These are phyloP conservation scores for Lepus timidus DNA, from an alignment of 2,113 vertebrate species.

Conservation along the genomic window DNA sequence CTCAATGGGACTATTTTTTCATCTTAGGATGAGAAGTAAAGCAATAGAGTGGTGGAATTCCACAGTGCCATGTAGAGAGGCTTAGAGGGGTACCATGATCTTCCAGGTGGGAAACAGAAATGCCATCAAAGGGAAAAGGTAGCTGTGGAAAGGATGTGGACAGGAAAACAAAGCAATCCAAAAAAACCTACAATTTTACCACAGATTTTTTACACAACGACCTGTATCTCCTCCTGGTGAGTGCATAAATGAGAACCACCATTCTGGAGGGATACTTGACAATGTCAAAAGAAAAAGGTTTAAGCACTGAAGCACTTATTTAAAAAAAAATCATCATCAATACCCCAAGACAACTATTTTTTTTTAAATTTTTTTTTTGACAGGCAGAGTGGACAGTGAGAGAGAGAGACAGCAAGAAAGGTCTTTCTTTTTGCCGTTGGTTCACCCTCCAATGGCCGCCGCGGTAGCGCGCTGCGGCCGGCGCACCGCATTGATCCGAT, in stretches of 20 bases:
- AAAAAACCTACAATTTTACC: neutral
- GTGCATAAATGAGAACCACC: neutral
- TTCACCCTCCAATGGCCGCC: too few relatives aligned
- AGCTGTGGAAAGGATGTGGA: neutral
- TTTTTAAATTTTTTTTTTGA: neutral
- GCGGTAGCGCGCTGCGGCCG: too few relatives aligned
- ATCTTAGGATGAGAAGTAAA: neutral
- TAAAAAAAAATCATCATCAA: neutral
- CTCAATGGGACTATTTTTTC: neutral
- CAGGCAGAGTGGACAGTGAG: too few relatives aligned
- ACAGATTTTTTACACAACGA: neutral
- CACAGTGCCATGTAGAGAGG: accelerated
- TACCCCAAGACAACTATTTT: neutral
- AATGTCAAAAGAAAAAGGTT: neutral
- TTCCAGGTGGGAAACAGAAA: neutral
- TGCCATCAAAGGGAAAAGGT: too few relatives aligned
- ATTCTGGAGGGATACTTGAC: neutral
- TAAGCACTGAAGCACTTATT: neutral
- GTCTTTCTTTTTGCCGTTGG: too few relatives aligned
- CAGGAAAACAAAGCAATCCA: neutral
- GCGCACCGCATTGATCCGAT: too few relatives aligned
- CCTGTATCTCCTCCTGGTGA: neutral
- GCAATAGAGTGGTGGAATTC: too few relatives aligned
- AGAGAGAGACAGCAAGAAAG: too few relatives aligned
- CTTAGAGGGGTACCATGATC: accelerated